phyloP scores from a whole-genome alignment of 2,797 vertebrate genomes.

The Pyrrhura leucotis region DNA sequence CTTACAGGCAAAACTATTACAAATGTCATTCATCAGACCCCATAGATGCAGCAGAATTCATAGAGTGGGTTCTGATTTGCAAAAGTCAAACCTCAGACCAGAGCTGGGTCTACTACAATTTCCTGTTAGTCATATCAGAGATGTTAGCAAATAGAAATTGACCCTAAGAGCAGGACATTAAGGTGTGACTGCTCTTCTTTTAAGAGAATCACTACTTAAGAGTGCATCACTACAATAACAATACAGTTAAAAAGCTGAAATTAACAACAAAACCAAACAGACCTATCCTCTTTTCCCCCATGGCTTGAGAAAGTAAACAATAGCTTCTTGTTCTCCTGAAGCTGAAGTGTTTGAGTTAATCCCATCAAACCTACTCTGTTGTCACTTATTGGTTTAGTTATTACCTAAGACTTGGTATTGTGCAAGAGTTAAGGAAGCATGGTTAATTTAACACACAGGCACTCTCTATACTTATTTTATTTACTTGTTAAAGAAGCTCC shows the following conservation, averaged over 20 bases:
- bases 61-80: neutral
- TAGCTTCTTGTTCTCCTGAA: neutral
- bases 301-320: neutral
- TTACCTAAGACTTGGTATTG: neutral
- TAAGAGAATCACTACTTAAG: no score
- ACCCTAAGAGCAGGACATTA: neutral
- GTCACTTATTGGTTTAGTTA: neutral
- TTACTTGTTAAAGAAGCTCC: conserved; percentile 36
- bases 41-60: neutral
- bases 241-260: fast-evolving
- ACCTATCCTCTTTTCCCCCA: neutral
- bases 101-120: neutral
- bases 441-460: conserved; percentile 12
- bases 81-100: neutral
- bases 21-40: neutral
- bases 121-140: neutral
- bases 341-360: neutral
- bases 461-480: conserved; percentile 9
- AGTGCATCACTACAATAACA: neutral
- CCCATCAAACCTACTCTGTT: neutral
- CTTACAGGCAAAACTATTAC: neutral
- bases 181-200: neutral
- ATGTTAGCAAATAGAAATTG: neutral
- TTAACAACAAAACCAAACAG: neutral
- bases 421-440: neutral